Conservation (phyloP, 2,113 vertebrate genomes). For the Lichenostomus cassidix region DNA sequence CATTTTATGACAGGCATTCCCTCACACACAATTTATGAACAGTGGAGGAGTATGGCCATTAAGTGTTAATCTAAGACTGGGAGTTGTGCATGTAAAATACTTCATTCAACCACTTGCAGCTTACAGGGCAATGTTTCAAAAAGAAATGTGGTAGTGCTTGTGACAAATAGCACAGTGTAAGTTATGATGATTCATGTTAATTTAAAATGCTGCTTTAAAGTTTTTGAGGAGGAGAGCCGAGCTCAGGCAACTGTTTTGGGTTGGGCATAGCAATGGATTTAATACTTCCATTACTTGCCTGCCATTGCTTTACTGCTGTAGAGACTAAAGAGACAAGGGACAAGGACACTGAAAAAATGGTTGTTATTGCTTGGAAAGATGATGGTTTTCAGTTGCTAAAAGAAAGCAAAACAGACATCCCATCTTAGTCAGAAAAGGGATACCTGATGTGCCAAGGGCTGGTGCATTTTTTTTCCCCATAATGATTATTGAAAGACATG, state of each 20-base stretch:
- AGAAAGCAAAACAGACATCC: slow-evolving; percentile 3
- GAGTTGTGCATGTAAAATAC: neutral
- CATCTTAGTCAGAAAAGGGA: neutral
- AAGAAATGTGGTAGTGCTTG: neutral
- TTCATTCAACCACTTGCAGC: neutral
- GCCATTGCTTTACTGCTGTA: neutral
- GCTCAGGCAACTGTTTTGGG: neutral
- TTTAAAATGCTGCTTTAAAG: neutral
- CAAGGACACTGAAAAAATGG: neutral
- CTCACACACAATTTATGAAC: neutral
- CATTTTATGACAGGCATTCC: neutral
- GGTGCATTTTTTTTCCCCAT: neutral
- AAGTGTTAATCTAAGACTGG: neutral
- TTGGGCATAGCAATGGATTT: neutral
- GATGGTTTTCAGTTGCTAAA: neutral
- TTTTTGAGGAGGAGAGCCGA: neutral
- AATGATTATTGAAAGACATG: neutral
- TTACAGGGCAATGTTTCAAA: neutral
- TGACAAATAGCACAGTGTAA: neutral
- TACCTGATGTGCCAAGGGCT: slow-evolving; percentile 12
- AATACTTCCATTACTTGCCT: neutral
- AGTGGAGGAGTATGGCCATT: neutral
- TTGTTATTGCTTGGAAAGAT: neutral
- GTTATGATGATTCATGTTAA: neutral
- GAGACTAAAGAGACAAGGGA: neutral